Evolutionary conservation across 1,140 invertebrate species (phyloP).

Genomic region (Zaprionus capensis): DNA sequence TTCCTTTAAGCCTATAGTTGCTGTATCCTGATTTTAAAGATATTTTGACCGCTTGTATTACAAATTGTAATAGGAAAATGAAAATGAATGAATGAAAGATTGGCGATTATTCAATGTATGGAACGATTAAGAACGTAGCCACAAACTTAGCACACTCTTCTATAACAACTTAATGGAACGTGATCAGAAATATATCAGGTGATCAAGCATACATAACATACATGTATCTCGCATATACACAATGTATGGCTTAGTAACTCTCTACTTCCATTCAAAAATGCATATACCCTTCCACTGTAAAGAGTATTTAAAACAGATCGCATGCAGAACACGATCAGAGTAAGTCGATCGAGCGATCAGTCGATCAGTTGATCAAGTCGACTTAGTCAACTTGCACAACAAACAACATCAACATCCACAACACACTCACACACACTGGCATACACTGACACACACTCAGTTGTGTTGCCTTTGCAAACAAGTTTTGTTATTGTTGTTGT

Average conservation of each 20-base stretch:
- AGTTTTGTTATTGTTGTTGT: slow-evolving; percentile 41
- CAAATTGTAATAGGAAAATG: too few species aligned
- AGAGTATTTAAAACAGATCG: not conserved
- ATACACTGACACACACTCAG: slow-evolving; percentile 31
- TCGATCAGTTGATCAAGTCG: slow-evolving; percentile 25
- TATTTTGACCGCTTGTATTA: too few species aligned
- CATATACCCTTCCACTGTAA: not conserved
- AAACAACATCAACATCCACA: slow-evolving; percentile 34
- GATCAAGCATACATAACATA: too few species aligned
- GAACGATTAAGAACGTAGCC: too few species aligned
- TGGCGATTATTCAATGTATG: too few species aligned
- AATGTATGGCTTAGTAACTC: not conserved
- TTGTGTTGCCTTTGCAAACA: slow-evolving; percentile 77
- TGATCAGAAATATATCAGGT: too few species aligned
- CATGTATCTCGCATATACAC: too few species aligned
- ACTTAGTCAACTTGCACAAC: slow-evolving; percentile 32
- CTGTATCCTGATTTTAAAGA: too few species aligned
- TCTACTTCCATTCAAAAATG: not conserved
- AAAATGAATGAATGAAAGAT: too few species aligned
- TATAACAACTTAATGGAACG: too few species aligned
- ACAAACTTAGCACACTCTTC: too few species aligned
- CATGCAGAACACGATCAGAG: slow-evolving; percentile 16
- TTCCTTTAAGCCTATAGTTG: too few species aligned
- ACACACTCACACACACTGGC: slow-evolving; percentile 2
- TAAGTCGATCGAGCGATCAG: not conserved